These are phyloP conservation scores for Thalassaphorura encarpata DNA, from an alignment of 1,140 invertebrate species.

Conservation along the genomic window DNA sequence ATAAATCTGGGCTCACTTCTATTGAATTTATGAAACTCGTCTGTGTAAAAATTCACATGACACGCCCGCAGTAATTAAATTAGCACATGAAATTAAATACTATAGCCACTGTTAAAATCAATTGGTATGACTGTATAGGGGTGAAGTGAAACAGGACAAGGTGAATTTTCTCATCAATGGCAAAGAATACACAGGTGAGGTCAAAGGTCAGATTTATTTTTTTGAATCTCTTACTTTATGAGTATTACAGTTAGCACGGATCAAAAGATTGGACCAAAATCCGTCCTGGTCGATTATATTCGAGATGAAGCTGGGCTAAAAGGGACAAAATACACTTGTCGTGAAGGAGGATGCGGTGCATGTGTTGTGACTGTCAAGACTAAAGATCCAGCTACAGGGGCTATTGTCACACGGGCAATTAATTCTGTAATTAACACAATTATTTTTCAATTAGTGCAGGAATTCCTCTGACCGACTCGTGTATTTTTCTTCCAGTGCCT, in stretches of 20 bases:
- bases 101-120: too few relatives aligned
- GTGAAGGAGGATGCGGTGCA: slow-evolving; percentile 43
- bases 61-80: too few relatives aligned
- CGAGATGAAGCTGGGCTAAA: slow-evolving; percentile 8
- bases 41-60: too few relatives aligned
- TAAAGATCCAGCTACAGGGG: slow-evolving; percentile 32
- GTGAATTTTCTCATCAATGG: slow-evolving; percentile 29
- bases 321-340: slow-evolving; percentile 66
- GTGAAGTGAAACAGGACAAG: too few relatives aligned
- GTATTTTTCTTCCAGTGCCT: slow-evolving; percentile 39
- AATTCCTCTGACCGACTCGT: too few relatives aligned
- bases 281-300: slow-evolving; percentile 35
- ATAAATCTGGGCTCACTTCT: too few relatives aligned
- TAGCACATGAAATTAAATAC: too few relatives aligned
- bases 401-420: slow-evolving; percentile 30
- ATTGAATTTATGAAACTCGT: too few relatives aligned
- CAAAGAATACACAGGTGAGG: slow-evolving; percentile 23
- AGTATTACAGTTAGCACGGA: neutral
- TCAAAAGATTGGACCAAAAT: neutral
- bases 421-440: slow-evolving; percentile 37
- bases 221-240: too few relatives aligned
- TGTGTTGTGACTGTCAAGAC: slow-evolving; percentile 39
- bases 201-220: too few relatives aligned
- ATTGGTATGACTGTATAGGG: too few relatives aligned
- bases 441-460: too few relatives aligned